These are phyloP conservation scores for Thalpophila matura DNA, from an alignment of 2,888 invertebrate species.

Conservation along the genomic window DNA sequence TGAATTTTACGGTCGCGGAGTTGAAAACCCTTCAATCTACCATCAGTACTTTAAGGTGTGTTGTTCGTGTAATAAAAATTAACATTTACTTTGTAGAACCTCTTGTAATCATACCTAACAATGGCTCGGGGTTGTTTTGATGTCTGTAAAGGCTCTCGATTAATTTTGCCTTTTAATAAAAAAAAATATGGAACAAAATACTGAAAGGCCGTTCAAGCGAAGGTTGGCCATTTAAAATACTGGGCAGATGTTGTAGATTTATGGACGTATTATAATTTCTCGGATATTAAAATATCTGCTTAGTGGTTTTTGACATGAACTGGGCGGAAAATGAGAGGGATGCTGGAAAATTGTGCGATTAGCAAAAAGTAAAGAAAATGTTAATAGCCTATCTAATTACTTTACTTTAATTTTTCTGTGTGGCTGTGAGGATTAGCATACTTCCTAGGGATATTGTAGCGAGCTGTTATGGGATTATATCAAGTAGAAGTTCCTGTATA, in stretches of 20 bases:
- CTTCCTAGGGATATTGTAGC: constrained; percentile 35
- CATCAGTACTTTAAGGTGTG: constrained; percentile 77
- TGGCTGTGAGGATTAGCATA: constrained; percentile 20
- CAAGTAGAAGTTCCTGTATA: constrained; percentile 13
- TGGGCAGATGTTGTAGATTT: constrained; percentile 74
- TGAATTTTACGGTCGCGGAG: constrained; percentile 58
- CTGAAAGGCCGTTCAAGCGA: constrained; percentile 68
- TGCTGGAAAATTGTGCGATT: constrained; percentile 59
- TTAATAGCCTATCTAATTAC: constrained; percentile 57
- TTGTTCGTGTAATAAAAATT: constrained; percentile 86
- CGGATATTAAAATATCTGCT: constrained; percentile 67
- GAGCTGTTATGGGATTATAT: constrained; percentile 34
- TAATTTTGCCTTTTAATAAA: constrained; percentile 85
- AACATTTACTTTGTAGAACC: constrained; percentile 86
- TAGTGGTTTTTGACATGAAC: constrained; percentile 66
- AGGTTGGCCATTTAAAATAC: constrained; percentile 78
- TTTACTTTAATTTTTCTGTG: constrained; percentile 39
- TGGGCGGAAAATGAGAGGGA: constrained; percentile 63
- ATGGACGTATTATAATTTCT: constrained; percentile 67
- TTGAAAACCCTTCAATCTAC: constrained; percentile 67
- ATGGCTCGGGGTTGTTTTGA: constrained; percentile 86
- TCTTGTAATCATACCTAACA: constrained; percentile 87
- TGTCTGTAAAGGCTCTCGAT: constrained; percentile 86
- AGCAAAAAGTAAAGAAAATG: constrained; percentile 59
- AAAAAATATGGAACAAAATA: constrained; percentile 79